Base-by-base conservation (phyloP, 2,113 vertebrate species). In the Gila orcuttii region DNA sequence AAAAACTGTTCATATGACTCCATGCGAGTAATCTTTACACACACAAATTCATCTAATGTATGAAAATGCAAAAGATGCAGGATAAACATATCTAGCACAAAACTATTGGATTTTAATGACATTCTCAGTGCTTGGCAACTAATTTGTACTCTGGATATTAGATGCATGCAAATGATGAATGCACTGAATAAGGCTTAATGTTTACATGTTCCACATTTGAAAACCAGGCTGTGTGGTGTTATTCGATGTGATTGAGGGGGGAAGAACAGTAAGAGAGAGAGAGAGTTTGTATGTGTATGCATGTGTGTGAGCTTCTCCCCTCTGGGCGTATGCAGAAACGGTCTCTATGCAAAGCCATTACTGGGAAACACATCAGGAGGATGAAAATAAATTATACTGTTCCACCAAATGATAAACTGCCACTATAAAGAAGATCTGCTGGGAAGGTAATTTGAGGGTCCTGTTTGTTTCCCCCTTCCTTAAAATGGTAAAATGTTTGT, bases 341-440 rank as follows among this genome's bases (percentile, higher is more conserved):
- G 86, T 89, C 86, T 88, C 69, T 82, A 89, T 79, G 85, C 86
- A 87, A 80, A 83, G 80, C 87, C 88, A 89, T 89, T 89, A 91
- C 82, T 89, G 85, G 69, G 79, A 87, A 88, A 86, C 81, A 88
- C 88, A 86, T 89, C 76, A 85, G 60, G 78, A 86, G 79, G 87
- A 87, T 88, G 82, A 81, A 88, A 89, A 91, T 88, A 88, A 91
- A 88, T 88, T 84, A 86, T 86, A 85, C 88, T 83, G 80, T 89
- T 91, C 84, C 84, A 85, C 82, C 76, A 85, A 86, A 89, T 88
- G 86, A 88, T 82, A 89, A 90, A 89, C 87, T 86, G 87, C 80
- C 82, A 83, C 90, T 69, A 77, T 89, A 85, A 91, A 86, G 83
- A 50, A 83, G 82, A 88, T 87, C 75, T 82, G 84, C 42, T 9